These are phyloP conservation scores for Xylota sylvarum DNA, from an alignment of 2,888 invertebrate genomes.

Conservation along the genomic window DNA sequence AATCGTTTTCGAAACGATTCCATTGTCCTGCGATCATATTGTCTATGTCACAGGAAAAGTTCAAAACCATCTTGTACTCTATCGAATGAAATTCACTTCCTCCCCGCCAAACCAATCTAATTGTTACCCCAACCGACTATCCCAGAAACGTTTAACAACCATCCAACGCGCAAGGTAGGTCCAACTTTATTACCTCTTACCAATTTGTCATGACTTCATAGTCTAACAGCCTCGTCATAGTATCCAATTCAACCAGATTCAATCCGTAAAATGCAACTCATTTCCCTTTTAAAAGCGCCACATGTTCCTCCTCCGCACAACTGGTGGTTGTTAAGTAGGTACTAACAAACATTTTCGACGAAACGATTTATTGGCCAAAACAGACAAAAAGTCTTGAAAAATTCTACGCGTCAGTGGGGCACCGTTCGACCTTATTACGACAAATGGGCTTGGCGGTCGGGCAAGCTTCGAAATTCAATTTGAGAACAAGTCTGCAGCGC, in stretches of 20 bases:
- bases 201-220: constrained; percentile 38
- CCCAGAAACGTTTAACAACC: constrained; percentile 26
- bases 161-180: constrained; percentile 43
- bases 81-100: no score
- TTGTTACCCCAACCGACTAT: neutral
- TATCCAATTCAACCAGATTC: constrained; percentile 11
- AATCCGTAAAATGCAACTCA: constrained; percentile 34
- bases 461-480: constrained; percentile 61
- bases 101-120: no score
- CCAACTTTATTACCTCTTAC: constrained; percentile 1
- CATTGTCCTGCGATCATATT: no score
- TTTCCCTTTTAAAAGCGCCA: constrained; percentile 51
- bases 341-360: constrained; percentile 28
- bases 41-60: no score
- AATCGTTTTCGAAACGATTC: no score
- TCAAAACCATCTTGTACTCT: no score
- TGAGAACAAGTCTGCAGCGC: constrained; percentile 47
- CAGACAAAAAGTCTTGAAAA: constrained; percentile 6
- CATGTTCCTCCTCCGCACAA: constrained; percentile 61
- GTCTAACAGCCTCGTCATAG: constrained; percentile 19
- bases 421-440: constrained; percentile 71
- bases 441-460: constrained; percentile 74
- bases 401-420: constrained; percentile 47
- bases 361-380: constrained; percentile 38
- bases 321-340: constrained; percentile 36